Evolutionary conservation across 1,140 invertebrate genomes (phyloP), one percentile per base, ranked within the genome.

Genomic region (Drosophila ercepeae): DNA sequence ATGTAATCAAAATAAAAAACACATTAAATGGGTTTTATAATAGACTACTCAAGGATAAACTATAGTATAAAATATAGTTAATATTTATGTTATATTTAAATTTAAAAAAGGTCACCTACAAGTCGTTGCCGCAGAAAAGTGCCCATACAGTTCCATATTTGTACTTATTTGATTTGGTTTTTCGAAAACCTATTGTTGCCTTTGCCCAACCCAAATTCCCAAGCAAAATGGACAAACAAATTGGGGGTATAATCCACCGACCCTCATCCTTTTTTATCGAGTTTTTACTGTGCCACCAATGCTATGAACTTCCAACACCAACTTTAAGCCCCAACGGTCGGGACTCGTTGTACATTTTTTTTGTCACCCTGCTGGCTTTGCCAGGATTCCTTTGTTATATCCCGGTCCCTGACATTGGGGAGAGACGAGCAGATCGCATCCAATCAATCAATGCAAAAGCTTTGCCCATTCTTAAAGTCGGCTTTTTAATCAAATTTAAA

Each of bases 401-500:
- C 27, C 46, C 11, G 29, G 45, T 39, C 21, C 9, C 48, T 48
- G 55, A 21, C 46, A 46, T 19, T 21, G 21, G 39, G 61, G 21
- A 4, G 21, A 45, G 21, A 14, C 13, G 13, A 3, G 4, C 60
- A 44, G 63, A 65, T 44, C 19, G 63, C 36, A 59, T 61, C 53
- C 67, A 71, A 84, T 84, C 79, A 86, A 86, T 84, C 79, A 86
- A 68, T 64, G 59, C 54, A 50, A 64, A 72, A 63, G 67, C 65
- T 64, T 72, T 64, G 29, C 52, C 55, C 59, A 59, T 68, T 52
- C 48, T 61, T 65, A 61, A 65, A 45, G 18, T 11, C 27, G 14
- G 34, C 29, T 45, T 44, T 60, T 49, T 50, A 25, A 52, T 53
- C 18, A 46, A 58, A 61, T 67, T 84, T 67, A 36, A 84, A 74